Base-by-base conservation (phyloP, 2,888 invertebrate species). In the Metacarcinus magister region DNA sequence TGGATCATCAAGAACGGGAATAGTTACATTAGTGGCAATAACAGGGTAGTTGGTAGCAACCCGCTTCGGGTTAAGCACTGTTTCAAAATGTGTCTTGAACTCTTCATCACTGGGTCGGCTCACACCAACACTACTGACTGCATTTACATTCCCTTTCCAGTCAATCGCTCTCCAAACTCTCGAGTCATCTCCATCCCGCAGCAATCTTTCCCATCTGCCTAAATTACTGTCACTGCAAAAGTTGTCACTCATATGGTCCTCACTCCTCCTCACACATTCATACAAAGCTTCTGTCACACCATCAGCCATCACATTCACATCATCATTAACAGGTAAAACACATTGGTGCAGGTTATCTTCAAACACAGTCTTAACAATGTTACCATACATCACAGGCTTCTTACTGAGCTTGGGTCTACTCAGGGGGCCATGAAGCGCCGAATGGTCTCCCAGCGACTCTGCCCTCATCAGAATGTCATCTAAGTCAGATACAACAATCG, bases 71-170 rank as follows among this genome's bases (percentile, higher is more conserved):
- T 46, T 91, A n/a, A 91, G 44, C 5, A 46, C 44, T 8, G 23
- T 32, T 32, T 92, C 54, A 92, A 60, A 92, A 32, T 92, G 92
- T 54, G 32, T 32, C 19, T 92, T 60, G 19, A 92, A 92, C 10
- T 92, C 54, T 13, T 60, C 48, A 28, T 60, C 60, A 54, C 60
- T 60, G n/a, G 32, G 92, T 8, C 13, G 2, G 2, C 7, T 32
- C 28, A 32, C 19, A 0, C 7, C 48, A 7, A 16, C 32, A 54
- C 19, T 2, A 28, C 32, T 16, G 39, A 0, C 0, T 39, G 5
- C 43, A 54, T 54, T 32, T 16, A 92, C 0, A 48, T 32, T 54
- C 5, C 48, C 91, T 32, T 44, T 44, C 91, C 91, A 91, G 44
- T 91, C 44, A 54, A 60, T 92, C 13, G 60, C 39, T 39, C 54